Base-by-base conservation (phyloP, 1,140 invertebrate genomes). In the Berghia stephanieae region DNA sequence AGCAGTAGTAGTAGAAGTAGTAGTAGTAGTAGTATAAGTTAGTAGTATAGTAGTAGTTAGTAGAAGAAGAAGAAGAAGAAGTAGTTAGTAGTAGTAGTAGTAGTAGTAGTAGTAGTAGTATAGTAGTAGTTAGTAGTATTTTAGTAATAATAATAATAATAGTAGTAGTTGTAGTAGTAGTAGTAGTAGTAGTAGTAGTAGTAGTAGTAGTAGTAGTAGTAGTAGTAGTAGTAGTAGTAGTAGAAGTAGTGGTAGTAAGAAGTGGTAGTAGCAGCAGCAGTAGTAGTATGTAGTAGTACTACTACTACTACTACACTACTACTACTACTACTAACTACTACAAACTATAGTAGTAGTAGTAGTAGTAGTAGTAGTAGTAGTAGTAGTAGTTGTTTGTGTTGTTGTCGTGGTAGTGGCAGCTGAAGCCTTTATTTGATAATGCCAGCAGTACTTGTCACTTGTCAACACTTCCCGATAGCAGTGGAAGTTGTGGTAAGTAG, bases 211-310 rank as follows among this genome's bases (percentile, higher is more conserved):
- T 52, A 52, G 46, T 52, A 52, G 46, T 52, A 52, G 46, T 52
- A 52, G 46, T 52, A 52, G 46, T 52, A 52, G 46, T 52, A 52
- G 46, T 52, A 52, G 60, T 21, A 66, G 60, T 21, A 66, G 60
- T 21, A 66, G 60, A 21, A 66, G 60, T 21, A 66, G 60, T 21
- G 27, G 67, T 21, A 69, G 67, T 13, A n/a, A 1, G 67, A 13
- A 69, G 67, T 13, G 40, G 67, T 13, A 69, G 67, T 2, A 69
- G 67, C 13, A 69, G 67, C 21, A 60, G n/a, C n/a, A n/a, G n/a
- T n/a, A n/a, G n/a, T n/a, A n/a, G n/a, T n/a, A n/a, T n/a, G n/a
- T n/a, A n/a, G n/a, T n/a, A n/a, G n/a, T n/a, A n/a, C n/a, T n/a
- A n/a, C n/a, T n/a, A n/a, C n/a, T n/a, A n/a, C n/a, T n/a, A n/a